A percentile compares a stretch with the other conserved stretches of the same genome.
Evolutionary conservation across 2,113 vertebrate species (phyloP).

Genomic region (Prinia subflava): DNA sequence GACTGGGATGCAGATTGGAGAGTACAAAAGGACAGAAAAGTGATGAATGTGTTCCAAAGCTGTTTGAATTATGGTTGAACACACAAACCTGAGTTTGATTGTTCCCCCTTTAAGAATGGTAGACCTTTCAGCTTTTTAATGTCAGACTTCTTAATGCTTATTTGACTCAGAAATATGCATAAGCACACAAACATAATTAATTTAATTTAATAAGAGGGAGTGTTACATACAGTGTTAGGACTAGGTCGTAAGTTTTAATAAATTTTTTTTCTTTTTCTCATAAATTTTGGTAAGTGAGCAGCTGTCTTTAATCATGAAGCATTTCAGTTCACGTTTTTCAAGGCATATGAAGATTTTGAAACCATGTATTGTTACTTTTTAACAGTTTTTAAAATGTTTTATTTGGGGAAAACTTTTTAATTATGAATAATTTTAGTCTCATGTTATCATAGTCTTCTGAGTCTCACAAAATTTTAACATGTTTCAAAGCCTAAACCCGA

Average conservation of each 20-base stretch:
- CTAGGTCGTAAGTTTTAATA: not conserved
- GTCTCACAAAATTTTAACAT: not conserved
- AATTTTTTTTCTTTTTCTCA: not conserved
- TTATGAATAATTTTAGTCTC: conserved; percentile 13
- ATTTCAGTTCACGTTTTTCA: not conserved
- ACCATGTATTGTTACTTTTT: not conserved
- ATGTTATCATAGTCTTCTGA: not conserved
- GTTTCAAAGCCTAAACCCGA: conserved; percentile 30
- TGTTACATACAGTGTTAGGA: not conserved
- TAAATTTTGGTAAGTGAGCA: not conserved
- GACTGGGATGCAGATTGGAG: accelerated
- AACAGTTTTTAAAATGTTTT: not conserved
- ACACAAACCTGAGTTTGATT: not conserved
- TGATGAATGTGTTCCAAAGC: accelerated
- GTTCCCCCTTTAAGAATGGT: not conserved
- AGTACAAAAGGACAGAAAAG: not conserved
- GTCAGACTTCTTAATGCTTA: not conserved
- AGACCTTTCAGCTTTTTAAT: not conserved
- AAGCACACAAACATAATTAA: not conserved
- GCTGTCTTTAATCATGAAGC: not conserved
- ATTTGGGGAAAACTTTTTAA: conserved; percentile 5
- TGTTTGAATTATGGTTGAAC: not conserved
- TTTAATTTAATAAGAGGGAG: not conserved
- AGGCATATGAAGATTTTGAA: not conserved
- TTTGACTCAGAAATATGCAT: not conserved